Conservation (phyloP, 2,888 invertebrate genomes). For the Cremastinae sp. region DNA sequence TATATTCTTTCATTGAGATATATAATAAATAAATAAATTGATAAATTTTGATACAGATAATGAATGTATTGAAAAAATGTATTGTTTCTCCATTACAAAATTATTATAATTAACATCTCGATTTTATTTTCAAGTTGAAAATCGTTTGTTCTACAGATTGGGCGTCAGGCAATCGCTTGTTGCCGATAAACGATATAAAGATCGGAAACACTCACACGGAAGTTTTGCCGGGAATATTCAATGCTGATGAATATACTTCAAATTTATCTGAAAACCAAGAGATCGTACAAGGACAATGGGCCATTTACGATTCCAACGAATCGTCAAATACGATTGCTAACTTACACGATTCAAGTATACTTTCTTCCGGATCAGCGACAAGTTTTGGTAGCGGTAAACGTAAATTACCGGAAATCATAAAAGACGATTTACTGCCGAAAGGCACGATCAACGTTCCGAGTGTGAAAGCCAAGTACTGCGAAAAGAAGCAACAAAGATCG, state of each 20-base stretch:
- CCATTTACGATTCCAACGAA: not conserved
- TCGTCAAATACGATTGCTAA: not conserved
- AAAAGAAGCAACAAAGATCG: not conserved
- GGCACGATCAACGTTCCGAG: slow-evolving; percentile 43
- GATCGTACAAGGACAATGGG: not conserved
- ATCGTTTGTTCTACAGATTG: slow-evolving; percentile 24
- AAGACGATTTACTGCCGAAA: slow-evolving; percentile 56
- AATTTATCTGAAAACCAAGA: not conserved
- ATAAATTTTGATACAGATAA: no score
- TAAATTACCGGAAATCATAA: slow-evolving; percentile 58
- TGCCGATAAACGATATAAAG: slow-evolving; percentile 2
- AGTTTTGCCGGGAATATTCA: not conserved
- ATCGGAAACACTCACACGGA: not conserved
- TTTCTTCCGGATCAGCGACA: not conserved
- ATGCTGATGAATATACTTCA: not conserved
- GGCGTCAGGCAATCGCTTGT: slow-evolving; percentile 39
- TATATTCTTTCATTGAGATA: not conserved
- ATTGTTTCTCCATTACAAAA: no score
- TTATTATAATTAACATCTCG: not conserved
- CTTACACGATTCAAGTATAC: not conserved
- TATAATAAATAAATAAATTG: no score
- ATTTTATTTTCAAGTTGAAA: not conserved
- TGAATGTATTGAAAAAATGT: no score
- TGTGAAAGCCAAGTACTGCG: not conserved
- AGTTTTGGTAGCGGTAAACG: slow-evolving; percentile 26